Percentiles rank a stretch among this genome's conserved stretches.
Evolutionary conservation across 2,888 invertebrate species (phyloP).

Genomic region (Campoplex nolae): DNA sequence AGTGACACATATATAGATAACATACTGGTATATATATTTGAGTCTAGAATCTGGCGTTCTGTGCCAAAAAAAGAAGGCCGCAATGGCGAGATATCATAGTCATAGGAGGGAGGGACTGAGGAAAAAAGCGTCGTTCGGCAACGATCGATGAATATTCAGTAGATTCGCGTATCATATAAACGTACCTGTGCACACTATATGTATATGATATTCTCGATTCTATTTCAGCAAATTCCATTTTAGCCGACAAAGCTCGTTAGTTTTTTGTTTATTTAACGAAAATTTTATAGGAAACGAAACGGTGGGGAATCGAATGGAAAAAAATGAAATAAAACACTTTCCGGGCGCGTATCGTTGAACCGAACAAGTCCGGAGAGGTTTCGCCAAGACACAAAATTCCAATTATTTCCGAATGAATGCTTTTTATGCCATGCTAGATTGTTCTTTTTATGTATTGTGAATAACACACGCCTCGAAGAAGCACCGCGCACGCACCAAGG

Average conservation of each 20-base stretch:
- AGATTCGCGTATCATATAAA: not conserved
- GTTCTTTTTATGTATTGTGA: not conserved
- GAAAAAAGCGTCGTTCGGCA: not conserved
- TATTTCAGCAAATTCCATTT: conserved; percentile 29
- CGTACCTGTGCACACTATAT: not conserved
- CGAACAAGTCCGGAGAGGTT: not conserved
- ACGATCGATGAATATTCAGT: conserved; percentile 38
- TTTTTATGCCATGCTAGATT: not conserved
- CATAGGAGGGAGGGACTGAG: no score
- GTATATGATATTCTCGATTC: not conserved
- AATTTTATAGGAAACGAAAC: not conserved
- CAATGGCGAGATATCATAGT: not conserved
- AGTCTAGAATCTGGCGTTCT: not conserved
- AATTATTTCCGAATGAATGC: not conserved
- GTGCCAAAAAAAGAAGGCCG: not conserved
- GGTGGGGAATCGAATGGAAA: not conserved
- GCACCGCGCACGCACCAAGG: not conserved
- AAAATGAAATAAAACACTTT: conserved; percentile 2
- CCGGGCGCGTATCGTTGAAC: not conserved
- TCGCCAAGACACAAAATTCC: not conserved
- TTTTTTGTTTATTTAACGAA: conserved; percentile 39
- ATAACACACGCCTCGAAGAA: not conserved
- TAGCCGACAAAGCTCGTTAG: conserved; percentile 13
- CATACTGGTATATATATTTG: not conserved
- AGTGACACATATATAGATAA: not conserved